Evolutionary conservation across 2,113 vertebrate genomes (phyloP), one percentile per base, ranked within the genome.

Genomic region (Carassius carassius): DNA sequence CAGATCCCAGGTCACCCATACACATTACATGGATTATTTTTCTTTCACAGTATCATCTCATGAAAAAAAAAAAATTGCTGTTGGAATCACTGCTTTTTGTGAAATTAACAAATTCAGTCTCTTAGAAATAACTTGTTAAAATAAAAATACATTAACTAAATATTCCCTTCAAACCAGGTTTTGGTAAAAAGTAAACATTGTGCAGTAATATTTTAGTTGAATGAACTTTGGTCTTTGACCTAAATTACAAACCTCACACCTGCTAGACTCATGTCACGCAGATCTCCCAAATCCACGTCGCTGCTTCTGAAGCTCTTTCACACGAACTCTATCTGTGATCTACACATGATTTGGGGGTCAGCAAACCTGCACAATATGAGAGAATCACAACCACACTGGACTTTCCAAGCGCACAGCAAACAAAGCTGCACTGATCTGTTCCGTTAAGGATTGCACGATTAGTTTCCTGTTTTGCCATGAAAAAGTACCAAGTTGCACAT

Each of bases 371-470:
- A 3, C 37, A 63, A 9, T 37, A 29, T 5, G 13, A 51, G 79
- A 49, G 69, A 49, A 56, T 35, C 70, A 76, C n/a, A 17, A 81
- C 11, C 32, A 29, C 41, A 37, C 44, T 5, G 44, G 49, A 41
- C 25, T 32, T 25, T 70, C n/a, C 21, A 21, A 51, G 44, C 25
- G 12, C 44, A 83, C 67, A 51, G 49, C 25, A 56, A 23, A 79
- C 14, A 23, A 60, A 85, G 67, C 79, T 74, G 49, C 62, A 70
- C 47, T 75, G 25, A 35, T 82, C 86, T 54, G 12, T 25, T 63
- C 58, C 19, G 2, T 84, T 78, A 84, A 88, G 78, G 73, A 67
- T 86, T 54, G 70, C 58, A 75, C 7, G 21, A 37, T 21, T 44
- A 13, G 12, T 74, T 73, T 25, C 41, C 70, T 23, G 41, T 73